Conservation (phyloP, 2,888 invertebrate species). For the Emmelina monodactyla region DNA sequence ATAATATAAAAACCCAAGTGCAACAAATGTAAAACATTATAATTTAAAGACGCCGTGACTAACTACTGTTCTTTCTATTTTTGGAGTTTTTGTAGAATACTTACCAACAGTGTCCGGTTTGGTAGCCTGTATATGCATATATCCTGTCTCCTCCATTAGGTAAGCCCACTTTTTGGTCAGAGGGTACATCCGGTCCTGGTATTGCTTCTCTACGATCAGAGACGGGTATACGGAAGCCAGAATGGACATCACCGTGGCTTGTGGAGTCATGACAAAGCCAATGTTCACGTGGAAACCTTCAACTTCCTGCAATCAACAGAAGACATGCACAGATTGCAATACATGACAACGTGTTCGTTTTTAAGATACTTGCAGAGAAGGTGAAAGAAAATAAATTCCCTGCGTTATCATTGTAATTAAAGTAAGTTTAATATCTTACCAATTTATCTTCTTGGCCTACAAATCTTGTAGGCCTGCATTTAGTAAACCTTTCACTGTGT, state of each 20-base stretch:
- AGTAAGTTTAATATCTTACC: no score
- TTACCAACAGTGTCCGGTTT: conserved; percentile 86
- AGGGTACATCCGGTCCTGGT: conserved; percentile 24
- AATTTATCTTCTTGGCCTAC: no score
- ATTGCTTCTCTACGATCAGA: conserved; percentile 41
- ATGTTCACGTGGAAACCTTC: conserved; percentile 68
- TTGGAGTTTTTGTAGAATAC: conserved; percentile 15
- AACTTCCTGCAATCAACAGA: conserved; percentile 26
- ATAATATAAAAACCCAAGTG: no score
- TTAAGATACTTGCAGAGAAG: not conserved
- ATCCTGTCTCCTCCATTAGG: conserved; percentile 25
- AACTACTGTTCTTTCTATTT: no score
- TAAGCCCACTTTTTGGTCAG: conserved; percentile 11
- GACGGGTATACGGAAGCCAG: conserved; percentile 26
- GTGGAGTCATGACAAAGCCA: conserved; percentile 35
- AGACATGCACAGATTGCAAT: not conserved
- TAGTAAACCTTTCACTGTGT: no score
- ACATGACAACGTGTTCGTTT: not conserved
- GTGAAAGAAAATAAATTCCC: no score
- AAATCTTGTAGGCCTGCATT: no score
- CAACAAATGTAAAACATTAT: no score
- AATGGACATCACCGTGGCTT: conserved; percentile 27
- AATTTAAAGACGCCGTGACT: no score
- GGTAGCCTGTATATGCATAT: conserved; percentile 78
- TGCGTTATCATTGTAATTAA: no score